Evolutionary conservation across 2,888 invertebrate species (phyloP).

Genomic region (Temnothorax unifasciatus): DNA sequence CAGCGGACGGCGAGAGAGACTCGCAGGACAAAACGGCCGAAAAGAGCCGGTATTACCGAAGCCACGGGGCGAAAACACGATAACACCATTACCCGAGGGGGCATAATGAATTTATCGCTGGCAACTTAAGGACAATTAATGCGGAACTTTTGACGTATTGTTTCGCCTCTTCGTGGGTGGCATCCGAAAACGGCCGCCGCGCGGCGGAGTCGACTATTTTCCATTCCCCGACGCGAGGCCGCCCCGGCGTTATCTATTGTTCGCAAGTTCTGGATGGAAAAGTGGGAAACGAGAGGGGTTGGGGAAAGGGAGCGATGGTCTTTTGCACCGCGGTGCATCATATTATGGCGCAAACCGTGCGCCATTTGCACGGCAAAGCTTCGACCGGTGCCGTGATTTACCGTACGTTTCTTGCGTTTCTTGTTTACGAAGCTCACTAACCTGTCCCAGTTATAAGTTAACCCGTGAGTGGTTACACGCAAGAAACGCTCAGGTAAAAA

Average conservation of each 20-base stretch:
- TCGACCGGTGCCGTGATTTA: slow-evolving; percentile 41
- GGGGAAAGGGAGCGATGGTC: slow-evolving; percentile 16
- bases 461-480: slow-evolving; percentile 44
- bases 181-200: slow-evolving; percentile 67
- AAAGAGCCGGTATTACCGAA: slow-evolving; percentile 59
- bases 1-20: slow-evolving; percentile 6
- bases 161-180: slow-evolving; percentile 70
- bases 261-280: slow-evolving; percentile 47
- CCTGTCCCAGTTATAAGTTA: slow-evolving; percentile 52
- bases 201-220: slow-evolving; percentile 63
- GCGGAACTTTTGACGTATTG: slow-evolving; percentile 78
- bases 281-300: not conserved
- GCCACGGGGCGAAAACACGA: slow-evolving; percentile 75
- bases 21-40: slow-evolving; percentile 52
- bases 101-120: slow-evolving; percentile 79
- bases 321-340: slow-evolving; percentile 53
- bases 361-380: slow-evolving; percentile 46
- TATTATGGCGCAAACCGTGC: slow-evolving; percentile 46
- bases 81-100: slow-evolving; percentile 78
- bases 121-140: slow-evolving; percentile 79
- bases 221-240: slow-evolving; percentile 22
- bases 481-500: slow-evolving; percentile 46
- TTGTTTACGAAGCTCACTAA: slow-evolving; percentile 48
- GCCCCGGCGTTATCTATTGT: slow-evolving; percentile 59
- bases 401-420: slow-evolving; percentile 45